Percentiles rank a stretch among this genome's conserved stretches.
phyloP scores from a whole-genome alignment of 2,888 invertebrate species.

The Oligia latruncula region DNA sequence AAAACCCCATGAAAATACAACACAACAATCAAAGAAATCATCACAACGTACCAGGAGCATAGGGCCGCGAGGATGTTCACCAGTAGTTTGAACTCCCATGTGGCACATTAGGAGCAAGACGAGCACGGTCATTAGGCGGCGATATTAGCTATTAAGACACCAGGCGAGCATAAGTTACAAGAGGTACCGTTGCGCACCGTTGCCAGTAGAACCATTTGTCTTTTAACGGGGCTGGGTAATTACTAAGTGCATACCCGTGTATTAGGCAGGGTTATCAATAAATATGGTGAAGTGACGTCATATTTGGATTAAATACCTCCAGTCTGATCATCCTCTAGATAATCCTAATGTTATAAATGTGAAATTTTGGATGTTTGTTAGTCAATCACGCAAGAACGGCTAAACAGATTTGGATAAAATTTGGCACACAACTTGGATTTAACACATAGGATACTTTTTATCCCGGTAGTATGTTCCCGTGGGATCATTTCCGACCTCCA shows the following conservation, averaged over 20 bases:
- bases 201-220: slow-evolving; percentile 77
- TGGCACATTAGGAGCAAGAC: slow-evolving; percentile 87
- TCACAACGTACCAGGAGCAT: slow-evolving; percentile 62
- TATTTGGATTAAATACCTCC: not conserved
- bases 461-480: too few relatives aligned
- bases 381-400: not conserved
- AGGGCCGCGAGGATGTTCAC: slow-evolving; percentile 66
- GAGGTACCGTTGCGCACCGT: slow-evolving; percentile 77
- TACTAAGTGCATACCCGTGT: slow-evolving; percentile 64
- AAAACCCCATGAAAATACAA: slow-evolving; percentile 8
- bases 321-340: not conserved
- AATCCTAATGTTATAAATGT: not conserved
- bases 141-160: slow-evolving; percentile 90
- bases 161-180: slow-evolving; percentile 79
- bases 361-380: not conserved
- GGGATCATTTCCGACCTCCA: not conserved
- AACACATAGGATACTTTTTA: too few relatives aligned
- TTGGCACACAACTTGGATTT: not conserved
- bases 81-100: slow-evolving; percentile 75
- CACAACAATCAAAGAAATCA: slow-evolving; percentile 48
- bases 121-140: slow-evolving; percentile 89
- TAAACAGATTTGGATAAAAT: not conserved
- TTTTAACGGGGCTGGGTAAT: slow-evolving; percentile 74
- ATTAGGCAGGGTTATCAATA: slow-evolving; percentile 57
- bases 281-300: slow-evolving; percentile 30